These are phyloP conservation scores for Eristalis tenax DNA, from an alignment of 2,888 invertebrate genomes.

Conservation along the genomic window DNA sequence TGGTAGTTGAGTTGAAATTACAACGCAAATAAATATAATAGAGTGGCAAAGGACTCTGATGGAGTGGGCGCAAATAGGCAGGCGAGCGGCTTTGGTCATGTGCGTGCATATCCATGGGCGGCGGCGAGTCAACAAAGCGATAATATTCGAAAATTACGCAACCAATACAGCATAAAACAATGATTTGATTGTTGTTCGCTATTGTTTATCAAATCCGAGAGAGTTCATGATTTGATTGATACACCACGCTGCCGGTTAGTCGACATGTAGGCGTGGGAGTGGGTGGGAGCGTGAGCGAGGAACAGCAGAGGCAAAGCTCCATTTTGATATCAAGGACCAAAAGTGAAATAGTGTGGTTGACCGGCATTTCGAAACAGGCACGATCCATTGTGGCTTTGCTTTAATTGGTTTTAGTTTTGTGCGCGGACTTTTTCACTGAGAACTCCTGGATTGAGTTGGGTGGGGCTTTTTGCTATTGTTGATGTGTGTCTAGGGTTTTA, in stretches of 20 bases:
- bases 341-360: slow-evolving; percentile 43
- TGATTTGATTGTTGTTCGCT: slow-evolving; percentile 52
- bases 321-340: slow-evolving; percentile 9
- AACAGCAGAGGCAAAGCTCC: neutral
- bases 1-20: slow-evolving; percentile 30
- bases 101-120: neutral
- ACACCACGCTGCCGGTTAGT: neutral
- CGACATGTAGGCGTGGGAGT: neutral
- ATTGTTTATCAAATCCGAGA: slow-evolving; percentile 41
- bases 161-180: slow-evolving; percentile 19
- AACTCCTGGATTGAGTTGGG: neutral
- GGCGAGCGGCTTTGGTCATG: no score
- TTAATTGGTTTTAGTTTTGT: slow-evolving; percentile 52
- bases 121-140: slow-evolving; percentile 13
- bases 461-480: neutral
- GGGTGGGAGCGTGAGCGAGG: neutral
- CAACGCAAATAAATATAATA: slow-evolving; percentile 53
- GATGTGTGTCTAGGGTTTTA: neutral
- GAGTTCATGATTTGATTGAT: slow-evolving; percentile 39
- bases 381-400: slow-evolving; percentile 50
- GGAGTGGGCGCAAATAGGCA: neutral
- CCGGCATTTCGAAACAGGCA: slow-evolving; percentile 46
- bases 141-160: slow-evolving; percentile 32
- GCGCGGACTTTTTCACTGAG: neutral
- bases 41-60: slow-evolving; percentile 24